Base-by-base conservation (phyloP, 1,140 invertebrate genomes). In the Pteromalus puparum region DNA sequence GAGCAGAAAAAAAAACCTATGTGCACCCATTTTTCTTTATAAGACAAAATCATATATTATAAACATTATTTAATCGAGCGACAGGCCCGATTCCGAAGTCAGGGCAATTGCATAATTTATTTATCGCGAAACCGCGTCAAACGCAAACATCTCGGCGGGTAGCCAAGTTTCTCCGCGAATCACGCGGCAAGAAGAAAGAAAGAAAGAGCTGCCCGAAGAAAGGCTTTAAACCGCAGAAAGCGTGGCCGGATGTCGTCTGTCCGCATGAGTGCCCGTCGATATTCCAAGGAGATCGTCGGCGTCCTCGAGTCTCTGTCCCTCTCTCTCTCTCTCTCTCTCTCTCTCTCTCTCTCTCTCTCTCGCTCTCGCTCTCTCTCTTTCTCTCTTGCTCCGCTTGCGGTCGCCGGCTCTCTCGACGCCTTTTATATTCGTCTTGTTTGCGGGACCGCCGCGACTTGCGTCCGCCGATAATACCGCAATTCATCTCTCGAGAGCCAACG, bases 171-270 rank as follows among this genome's bases (percentile, higher is more conserved):
- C 73, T 46, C 73, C 48, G 53, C 53, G 73, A 75, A 38, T 75
- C 9, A 18, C 53, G 73, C 9, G 65, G 42, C n/a, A 26, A 76
- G 46, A 12, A 76, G 46, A 74, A 81, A 81, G 65, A 72, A 73
- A 76, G 84, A 85, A 26, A 85, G 83, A 68, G 38, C 53, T 26
- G 84, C 67, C 38, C 38, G 46, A 76, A 82, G 81, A 86, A 84
- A 86, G 82, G 70, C 72, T 87, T 87, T 78, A 85, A 82, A 88
- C 86, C 87, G 86, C 88, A 87, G 88, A 90, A 90, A 90, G 87
- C 87, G 87, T 89, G 89, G 87, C 87, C 87, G 89, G 88, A 90
- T 89, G 87, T 86, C 82, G 81, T 15, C 85, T 82, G 77, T 86
- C 77, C 85, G 81, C 85, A 83, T 86, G 85, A 86, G 85, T 80